Percentiles rank a stretch among this genome's conserved stretches.
These are phyloP conservation scores for Cavia porcellus DNA, from an alignment of 2,113 vertebrate genomes.

Conservation along the genomic window DNA sequence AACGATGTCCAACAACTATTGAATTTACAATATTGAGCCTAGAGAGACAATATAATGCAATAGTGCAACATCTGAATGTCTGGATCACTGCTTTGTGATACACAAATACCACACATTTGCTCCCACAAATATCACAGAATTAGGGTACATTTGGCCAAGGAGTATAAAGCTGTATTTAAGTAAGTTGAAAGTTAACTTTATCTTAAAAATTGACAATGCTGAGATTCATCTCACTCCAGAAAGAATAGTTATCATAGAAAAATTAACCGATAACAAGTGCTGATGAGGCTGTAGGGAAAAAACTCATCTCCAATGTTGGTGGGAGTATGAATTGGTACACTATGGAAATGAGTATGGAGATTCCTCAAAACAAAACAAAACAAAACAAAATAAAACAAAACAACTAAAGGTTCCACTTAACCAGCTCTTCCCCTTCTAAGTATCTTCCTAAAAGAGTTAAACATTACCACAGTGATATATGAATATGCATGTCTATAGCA, in stretches of 20 bases:
- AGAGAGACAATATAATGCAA: background rate
- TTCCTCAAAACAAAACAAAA: background rate
- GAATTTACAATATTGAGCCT: background rate
- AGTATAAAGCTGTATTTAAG: background rate
- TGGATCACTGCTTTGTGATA: background rate
- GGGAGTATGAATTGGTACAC: background rate
- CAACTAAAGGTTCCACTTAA: background rate
- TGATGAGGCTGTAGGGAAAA: background rate
- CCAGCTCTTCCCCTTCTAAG: background rate
- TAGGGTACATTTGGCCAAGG: background rate
- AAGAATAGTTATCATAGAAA: background rate
- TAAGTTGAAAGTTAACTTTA: constrained; percentile 41
- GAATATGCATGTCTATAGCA: background rate
- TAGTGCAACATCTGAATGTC: background rate
- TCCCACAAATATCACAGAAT: background rate
- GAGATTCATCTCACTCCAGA: background rate
- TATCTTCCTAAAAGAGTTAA: background rate
- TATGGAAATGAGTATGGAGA: background rate
- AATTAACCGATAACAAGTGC: background rate
- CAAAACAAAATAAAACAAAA: background rate
- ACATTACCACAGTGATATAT: background rate
- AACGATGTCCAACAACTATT: background rate
- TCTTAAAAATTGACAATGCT: background rate
- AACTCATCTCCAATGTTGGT: background rate
- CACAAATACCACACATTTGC: background rate